A percentile compares a stretch with the other conserved stretches of the same genome.
Conservation (phyloP, 35 echinoderm and acorn worm species). For the Hemicentrotus pulcherrimus region DNA sequence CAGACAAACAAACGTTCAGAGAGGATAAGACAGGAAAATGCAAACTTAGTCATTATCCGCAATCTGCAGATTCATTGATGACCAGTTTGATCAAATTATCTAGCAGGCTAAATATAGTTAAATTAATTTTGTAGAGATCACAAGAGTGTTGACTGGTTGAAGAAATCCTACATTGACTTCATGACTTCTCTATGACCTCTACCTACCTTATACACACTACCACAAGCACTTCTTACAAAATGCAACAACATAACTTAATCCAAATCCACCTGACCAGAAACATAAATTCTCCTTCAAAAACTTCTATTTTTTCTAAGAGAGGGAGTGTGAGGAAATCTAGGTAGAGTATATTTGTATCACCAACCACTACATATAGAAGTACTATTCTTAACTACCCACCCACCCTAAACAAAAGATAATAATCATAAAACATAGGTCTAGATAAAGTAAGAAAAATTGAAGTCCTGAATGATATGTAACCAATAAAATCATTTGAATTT, state of each 20-base stretch:
- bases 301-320: too few relatives aligned
- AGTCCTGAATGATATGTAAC: too few relatives aligned
- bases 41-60: conserved; percentile 26
- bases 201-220: background rate
- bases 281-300: too few relatives aligned
- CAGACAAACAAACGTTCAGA: background rate
- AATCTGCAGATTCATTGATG: conserved; percentile 37
- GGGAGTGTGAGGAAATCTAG: too few relatives aligned
- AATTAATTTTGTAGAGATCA: conserved; percentile 40
- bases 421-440: too few relatives aligned
- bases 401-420: too few relatives aligned
- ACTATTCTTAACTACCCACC: too few relatives aligned
- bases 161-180: background rate
- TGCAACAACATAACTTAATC: background rate
- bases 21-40: background rate
- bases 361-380: too few relatives aligned
- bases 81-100: conserved; percentile 45
- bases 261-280: too few relatives aligned
- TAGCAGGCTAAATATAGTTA: conserved; percentile 28
- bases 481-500: too few relatives aligned
- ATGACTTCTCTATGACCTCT: background rate
- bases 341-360: too few relatives aligned
- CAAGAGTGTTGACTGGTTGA: conserved; percentile 21
- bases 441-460: too few relatives aligned
- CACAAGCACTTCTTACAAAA: background rate